phyloP scores from a whole-genome alignment of 1,140 invertebrate species.

The Leptonema lineaticorne region DNA sequence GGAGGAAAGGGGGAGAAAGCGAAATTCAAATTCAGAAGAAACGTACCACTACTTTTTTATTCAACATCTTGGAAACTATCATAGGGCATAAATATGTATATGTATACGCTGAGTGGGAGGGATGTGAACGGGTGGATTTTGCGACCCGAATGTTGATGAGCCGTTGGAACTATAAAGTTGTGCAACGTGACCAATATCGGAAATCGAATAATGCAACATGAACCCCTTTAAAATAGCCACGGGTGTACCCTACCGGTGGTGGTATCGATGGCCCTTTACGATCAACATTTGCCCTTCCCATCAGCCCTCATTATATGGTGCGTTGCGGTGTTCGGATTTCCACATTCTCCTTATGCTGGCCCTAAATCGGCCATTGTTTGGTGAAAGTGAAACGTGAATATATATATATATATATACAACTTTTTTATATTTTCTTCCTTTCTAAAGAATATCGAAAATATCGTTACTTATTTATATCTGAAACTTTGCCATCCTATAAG shows the following conservation, averaged over 20 bases:
- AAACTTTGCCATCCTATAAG: too few relatives aligned
- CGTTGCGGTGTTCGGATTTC: conserved; percentile 4
- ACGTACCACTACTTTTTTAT: neutral
- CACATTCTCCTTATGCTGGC: neutral
- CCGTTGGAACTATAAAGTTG: neutral
- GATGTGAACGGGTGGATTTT: neutral
- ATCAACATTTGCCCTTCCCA: neutral
- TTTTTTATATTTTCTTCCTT: too few relatives aligned
- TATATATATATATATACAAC: too few relatives aligned
- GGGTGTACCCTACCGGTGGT: neutral
- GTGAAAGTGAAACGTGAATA: neutral
- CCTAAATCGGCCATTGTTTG: neutral
- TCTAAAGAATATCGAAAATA: too few relatives aligned
- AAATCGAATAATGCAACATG: conserved; percentile 15
- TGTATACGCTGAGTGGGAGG: too few relatives aligned
- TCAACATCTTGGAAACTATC: conserved; percentile 4
- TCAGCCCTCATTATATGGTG: neutral
- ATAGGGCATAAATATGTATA: conserved; percentile 14
- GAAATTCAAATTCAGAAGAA: neutral
- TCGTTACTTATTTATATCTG: too few relatives aligned
- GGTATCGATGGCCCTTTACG: conserved; percentile 16
- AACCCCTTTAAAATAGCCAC: neutral
- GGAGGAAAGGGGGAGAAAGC: too few relatives aligned
- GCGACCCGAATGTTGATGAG: conserved; percentile 8
- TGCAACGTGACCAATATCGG: conserved; percentile 17